Base-by-base conservation (phyloP, 2,888 invertebrate genomes). In the Amphipoea oculea region DNA sequence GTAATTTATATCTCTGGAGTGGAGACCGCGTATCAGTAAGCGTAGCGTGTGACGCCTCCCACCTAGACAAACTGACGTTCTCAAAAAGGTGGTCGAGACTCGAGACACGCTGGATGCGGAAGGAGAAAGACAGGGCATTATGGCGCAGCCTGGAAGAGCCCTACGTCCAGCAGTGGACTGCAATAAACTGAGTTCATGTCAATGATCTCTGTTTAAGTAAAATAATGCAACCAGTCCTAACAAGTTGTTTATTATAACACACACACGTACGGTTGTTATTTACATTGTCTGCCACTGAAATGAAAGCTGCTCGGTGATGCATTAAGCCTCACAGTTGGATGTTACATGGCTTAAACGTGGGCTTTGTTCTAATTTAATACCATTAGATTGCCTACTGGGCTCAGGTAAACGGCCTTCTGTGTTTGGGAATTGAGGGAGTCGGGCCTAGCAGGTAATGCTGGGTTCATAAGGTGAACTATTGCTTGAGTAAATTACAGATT, bases 301-400 rank as follows among this genome's bases (percentile, higher is more conserved):
- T 70, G 60, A 60, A 63, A 65, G 57, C 78, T 45, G 77, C 20
- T 77, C 68, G 14, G 65, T 83, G 78, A 83, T 81, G 81, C 65
- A 60, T 69, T 51, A 69, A 70, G 36, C 78, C 78, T 6, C 12
- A 51, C 78, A 14, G 29, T 65, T 51, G 57, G 45, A 54, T 78
- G 69, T 60, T 29, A 57, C n/a, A 51, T 14, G 20, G 48, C 23
- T 81, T 66, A 78, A n/a, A 40, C 42, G 36, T 42, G 36, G 54
- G 68, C 65, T 81, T 65, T 70, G 57, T 70, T 78, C 78, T 65
- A 83, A 81, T 83, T 78, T 81, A 81, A 81, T 77, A 51, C 63
- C n/a, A 78, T 78, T 78, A 69, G 29, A 65, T 77, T 77, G n/a
- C n/a, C 20, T n/a, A 65, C 51, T 14, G 11, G 42, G 66, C 42